Evolutionary conservation across 2,888 invertebrate genomes (phyloP).

Genomic region (Parochlus steinenii): DNA sequence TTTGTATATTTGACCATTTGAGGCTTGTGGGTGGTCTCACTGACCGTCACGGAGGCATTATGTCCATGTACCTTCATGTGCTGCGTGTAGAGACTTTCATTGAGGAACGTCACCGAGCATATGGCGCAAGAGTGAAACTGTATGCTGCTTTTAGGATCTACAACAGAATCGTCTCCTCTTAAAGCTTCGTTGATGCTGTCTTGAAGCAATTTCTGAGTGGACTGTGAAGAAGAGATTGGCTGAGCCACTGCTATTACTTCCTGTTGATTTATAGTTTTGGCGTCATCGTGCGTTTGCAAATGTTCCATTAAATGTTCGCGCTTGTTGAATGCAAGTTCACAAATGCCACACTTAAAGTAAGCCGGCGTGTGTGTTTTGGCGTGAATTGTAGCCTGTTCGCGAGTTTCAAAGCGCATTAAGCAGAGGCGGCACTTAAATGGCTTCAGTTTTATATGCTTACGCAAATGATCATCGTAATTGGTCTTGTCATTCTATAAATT

Average conservation of each 20-base stretch:
- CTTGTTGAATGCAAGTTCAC: slow-evolving; percentile 27
- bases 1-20: too few relatives aligned
- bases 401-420: slow-evolving; percentile 29
- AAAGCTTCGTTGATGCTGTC: slow-evolving; percentile 31
- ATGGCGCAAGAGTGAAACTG: slow-evolving; percentile 31
- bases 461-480: slow-evolving; percentile 28
- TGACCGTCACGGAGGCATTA: slow-evolving; percentile 15
- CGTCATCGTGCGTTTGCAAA: slow-evolving; percentile 28
- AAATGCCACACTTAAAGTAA: slow-evolving; percentile 30
- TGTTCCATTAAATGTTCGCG: slow-evolving; percentile 29
- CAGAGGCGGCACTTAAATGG: slow-evolving; percentile 33
- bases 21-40: neutral
- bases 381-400: slow-evolving; percentile 29
- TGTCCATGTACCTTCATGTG: slow-evolving; percentile 31
- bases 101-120: slow-evolving; percentile 31
- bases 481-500: too few relatives aligned
- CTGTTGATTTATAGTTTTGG: slow-evolving; percentile 16
- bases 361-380: slow-evolving; percentile 31
- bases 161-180: slow-evolving; percentile 23
- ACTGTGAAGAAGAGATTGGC: slow-evolving; percentile 13
- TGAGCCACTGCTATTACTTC: slow-evolving; percentile 10
- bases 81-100: slow-evolving; percentile 30
- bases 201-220: slow-evolving; percentile 29
- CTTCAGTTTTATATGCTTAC: slow-evolving; percentile 29
- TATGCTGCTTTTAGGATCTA: slow-evolving; percentile 20